phyloP scores from a whole-genome alignment of 2,113 vertebrate species.

The Brachirus orientalis region DNA sequence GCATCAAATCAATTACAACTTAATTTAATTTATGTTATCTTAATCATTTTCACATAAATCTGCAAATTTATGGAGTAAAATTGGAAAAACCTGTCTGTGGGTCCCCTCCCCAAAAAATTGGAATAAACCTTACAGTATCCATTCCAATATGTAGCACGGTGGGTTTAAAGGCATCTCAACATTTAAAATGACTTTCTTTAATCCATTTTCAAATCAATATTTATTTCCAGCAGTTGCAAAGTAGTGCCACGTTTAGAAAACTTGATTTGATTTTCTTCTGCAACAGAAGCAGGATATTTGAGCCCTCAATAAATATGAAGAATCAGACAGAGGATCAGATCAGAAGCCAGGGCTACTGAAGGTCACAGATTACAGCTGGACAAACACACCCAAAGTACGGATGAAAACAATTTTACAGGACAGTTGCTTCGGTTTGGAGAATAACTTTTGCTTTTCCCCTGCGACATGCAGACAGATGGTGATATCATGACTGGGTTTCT shows the following conservation, averaged over 20 bases:
- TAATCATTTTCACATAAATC: too few species aligned
- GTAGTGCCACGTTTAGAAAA: neutral
- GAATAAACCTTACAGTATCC: too few species aligned
- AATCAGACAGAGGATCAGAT: conserved; percentile 6
- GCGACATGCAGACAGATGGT: conserved; percentile 11
- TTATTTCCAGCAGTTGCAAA: neutral
- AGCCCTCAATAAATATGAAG: neutral
- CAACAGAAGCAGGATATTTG: neutral
- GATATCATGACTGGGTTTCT: conserved; percentile 41
- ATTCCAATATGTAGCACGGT: too few species aligned
- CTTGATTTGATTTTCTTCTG: too few species aligned
- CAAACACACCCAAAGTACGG: conserved; percentile 7
- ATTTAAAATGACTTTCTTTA: too few species aligned
- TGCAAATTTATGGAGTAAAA: too few species aligned
- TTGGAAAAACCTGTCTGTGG: too few species aligned
- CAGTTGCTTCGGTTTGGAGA: conserved; percentile 18
- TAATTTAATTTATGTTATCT: too few species aligned
- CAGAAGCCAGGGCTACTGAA: conserved; percentile 1
- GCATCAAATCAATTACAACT: too few species aligned
- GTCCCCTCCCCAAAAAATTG: too few species aligned
- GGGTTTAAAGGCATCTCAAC: too few species aligned
- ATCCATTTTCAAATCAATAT: neutral
- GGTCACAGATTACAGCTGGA: conserved; percentile 20
- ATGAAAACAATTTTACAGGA: conserved; percentile 34
- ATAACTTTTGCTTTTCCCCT: conserved; percentile 21